Evolutionary conservation across 2,797 vertebrate genomes (phyloP).

Genomic region (Diplodus sargus): DNA sequence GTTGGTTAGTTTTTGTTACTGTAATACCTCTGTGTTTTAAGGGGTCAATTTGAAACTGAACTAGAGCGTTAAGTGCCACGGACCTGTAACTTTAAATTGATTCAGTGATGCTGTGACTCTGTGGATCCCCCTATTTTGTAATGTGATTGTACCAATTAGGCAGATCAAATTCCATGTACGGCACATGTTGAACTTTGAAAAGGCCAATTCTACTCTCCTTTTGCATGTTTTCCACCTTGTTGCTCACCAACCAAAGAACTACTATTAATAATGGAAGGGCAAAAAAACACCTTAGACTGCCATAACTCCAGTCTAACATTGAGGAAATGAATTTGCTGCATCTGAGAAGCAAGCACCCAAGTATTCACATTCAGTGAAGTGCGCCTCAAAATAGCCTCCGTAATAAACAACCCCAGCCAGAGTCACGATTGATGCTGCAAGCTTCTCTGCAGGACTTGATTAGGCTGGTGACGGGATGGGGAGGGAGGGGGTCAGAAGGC

Average conservation of each 20-base stretch:
- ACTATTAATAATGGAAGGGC: constrained; percentile 14
- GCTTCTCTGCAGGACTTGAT: constrained; percentile 55
- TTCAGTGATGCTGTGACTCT: not conserved
- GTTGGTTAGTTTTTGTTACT: too few species aligned
- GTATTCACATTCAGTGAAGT: constrained; percentile 19
- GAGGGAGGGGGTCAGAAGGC: not conserved
- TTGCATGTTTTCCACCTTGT: constrained; percentile 2
- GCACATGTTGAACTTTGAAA: constrained; percentile 33
- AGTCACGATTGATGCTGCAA: constrained; percentile 51
- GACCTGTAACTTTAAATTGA: not conserved
- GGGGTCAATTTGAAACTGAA: too few species aligned
- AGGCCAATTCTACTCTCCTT: constrained; percentile 17
- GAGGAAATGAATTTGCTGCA: not conserved
- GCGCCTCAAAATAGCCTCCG: constrained; percentile 43
- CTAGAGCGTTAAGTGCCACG: too few species aligned
- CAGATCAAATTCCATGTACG: not conserved
- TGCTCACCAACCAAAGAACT: not conserved
- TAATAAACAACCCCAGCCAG: constrained; percentile 31
- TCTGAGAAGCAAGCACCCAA: not conserved
- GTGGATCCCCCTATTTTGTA: not conserved
- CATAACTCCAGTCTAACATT: constrained; percentile 1
- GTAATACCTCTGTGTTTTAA: too few species aligned
- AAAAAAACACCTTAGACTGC: not conserved
- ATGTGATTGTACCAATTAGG: constrained; percentile 19
- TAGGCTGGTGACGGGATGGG: constrained; percentile 18